Evolutionary conservation across 2,113 vertebrate species (phyloP).

Genomic region (Neotoma lepida): DNA sequence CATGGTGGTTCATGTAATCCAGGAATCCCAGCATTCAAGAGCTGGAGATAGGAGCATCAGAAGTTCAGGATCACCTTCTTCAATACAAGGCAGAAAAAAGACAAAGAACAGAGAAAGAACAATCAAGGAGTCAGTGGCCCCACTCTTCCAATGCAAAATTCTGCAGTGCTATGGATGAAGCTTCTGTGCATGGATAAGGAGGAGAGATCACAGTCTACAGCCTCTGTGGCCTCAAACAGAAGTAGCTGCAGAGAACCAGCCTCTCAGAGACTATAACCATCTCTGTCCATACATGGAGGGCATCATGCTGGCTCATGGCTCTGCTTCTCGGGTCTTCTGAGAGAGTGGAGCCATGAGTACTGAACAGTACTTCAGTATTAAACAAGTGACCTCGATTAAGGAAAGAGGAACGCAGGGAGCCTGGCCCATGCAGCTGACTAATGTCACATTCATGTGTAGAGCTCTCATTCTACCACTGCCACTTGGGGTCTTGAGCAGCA

Average conservation of each 20-base stretch:
- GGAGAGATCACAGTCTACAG: too few relatives aligned
- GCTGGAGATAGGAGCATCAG: too few relatives aligned
- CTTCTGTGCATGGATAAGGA: not conserved
- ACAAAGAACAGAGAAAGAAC: not conserved
- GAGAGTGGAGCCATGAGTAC: not conserved
- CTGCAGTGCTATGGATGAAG: rapidly evolving
- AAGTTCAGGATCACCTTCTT: not conserved
- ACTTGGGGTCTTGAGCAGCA: not conserved
- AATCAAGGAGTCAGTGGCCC: not conserved
- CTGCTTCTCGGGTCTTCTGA: not conserved
- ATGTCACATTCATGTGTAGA: not conserved
- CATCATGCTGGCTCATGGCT: not conserved
- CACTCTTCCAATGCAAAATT: not conserved
- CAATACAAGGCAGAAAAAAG: not conserved
- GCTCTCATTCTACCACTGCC: not conserved
- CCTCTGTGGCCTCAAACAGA: too few relatives aligned
- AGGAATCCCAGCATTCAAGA: not conserved
- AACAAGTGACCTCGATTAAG: not conserved
- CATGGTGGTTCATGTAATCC: not conserved
- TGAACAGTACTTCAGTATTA: not conserved
- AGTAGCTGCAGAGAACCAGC: rapidly evolving
- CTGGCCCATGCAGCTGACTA: not conserved
- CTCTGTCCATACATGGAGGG: not conserved
- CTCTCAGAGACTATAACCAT: not conserved
- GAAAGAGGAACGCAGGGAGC: not conserved